phyloP scores from a whole-genome alignment of 2,797 vertebrate genomes.

The Smutsia temminckii region DNA sequence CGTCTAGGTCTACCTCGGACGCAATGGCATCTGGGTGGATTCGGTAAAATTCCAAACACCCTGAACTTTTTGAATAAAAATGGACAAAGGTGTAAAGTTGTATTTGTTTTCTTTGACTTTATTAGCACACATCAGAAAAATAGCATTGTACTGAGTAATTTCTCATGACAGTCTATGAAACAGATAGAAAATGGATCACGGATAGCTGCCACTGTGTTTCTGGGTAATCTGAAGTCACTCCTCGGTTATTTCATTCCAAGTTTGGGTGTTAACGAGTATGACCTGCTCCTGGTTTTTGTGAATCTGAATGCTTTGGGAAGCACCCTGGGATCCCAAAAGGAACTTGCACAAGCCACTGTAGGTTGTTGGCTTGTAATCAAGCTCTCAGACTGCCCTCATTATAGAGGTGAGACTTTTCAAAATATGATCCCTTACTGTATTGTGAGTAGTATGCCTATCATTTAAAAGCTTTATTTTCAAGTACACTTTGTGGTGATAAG shows the following conservation, averaged over 20 bases:
- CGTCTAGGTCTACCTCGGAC: not conserved
- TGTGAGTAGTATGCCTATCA: constrained; percentile 11
- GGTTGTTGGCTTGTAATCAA: not conserved
- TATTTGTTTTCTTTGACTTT: constrained; percentile 69
- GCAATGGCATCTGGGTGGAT: not conserved
- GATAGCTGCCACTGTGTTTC: constrained; percentile 72
- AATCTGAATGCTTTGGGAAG: constrained; percentile 58
- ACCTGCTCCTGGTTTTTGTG: not conserved
- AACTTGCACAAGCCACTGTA: constrained; percentile 44
- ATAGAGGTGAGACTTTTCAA: constrained; percentile 45
- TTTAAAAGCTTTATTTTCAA: constrained; percentile 81
- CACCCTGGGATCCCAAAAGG: constrained; percentile 49
- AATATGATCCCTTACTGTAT: not conserved
- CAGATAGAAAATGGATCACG: constrained; percentile 59
- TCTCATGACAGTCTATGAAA: constrained; percentile 66
- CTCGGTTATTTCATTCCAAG: constrained; percentile 43
- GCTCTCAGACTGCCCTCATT: constrained; percentile 46
- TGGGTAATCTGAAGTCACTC: constrained; percentile 29
- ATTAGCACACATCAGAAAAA: constrained; percentile 78
- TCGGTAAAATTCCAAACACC: constrained; percentile 28
- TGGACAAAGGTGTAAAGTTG: constrained; percentile 62
- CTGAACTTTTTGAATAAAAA: constrained; percentile 66
- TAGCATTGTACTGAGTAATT: constrained; percentile 61
- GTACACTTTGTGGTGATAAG: constrained; percentile 78
- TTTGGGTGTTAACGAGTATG: not conserved